Percentiles rank a stretch among this genome's conserved stretches.
These are phyloP conservation scores for Acropora yongei DNA, from an alignment of 64 coral and sea anemone genomes.

Conservation along the genomic window DNA sequence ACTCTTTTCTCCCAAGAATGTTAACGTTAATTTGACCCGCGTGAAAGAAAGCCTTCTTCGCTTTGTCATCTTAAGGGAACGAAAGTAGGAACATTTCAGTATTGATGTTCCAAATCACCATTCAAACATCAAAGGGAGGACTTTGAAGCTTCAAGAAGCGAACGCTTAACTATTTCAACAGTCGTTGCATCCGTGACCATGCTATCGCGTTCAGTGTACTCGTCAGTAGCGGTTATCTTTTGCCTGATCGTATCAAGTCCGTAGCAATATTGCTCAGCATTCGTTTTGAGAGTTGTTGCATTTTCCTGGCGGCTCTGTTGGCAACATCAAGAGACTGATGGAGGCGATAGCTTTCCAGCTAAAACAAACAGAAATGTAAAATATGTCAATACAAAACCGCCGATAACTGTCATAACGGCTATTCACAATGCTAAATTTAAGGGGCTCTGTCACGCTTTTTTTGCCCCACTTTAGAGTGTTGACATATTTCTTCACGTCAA, in stretches of 20 bases:
- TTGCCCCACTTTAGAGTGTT: too few species aligned
- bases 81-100: background rate
- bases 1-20: too few species aligned
- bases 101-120: background rate
- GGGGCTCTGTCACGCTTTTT: too few species aligned
- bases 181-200: background rate
- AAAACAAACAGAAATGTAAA: background rate
- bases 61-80: background rate
- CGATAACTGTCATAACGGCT: too few species aligned
- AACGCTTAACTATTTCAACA: background rate
- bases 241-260: slow-evolving; percentile 85
- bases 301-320: slow-evolving; percentile 81
- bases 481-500: too few species aligned
- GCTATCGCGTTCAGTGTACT: background rate
- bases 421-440: too few species aligned
- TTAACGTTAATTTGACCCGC: background rate
- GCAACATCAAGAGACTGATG: slow-evolving; percentile 90
- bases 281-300: slow-evolving; percentile 84
- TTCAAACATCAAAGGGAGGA: background rate
- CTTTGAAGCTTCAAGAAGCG: background rate
- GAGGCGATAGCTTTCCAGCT: slow-evolving; percentile 85
- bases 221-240: slow-evolving; percentile 39
- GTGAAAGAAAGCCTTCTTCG: background rate
- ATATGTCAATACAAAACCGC: too few species aligned
- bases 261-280: slow-evolving; percentile 83